Base-by-base conservation (phyloP, 2,888 invertebrate species). In the Machimus rusticus region DNA sequence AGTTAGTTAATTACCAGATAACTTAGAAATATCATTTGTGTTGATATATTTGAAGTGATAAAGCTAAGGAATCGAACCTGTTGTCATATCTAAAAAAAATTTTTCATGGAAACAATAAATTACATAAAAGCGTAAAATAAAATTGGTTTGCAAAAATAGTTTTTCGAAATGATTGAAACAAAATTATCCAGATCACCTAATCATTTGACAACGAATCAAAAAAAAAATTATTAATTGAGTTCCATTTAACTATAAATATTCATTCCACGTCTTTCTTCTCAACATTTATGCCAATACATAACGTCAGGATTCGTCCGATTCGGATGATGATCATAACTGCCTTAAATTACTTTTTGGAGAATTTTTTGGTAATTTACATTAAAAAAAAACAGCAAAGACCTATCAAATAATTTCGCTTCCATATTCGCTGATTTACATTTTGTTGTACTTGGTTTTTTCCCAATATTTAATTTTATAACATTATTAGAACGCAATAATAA, bases 291-390 rank as follows among this genome's bases (percentile, higher is more conserved):
- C 66, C 16, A 86, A 78, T 37, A 79, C 43, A 86, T 43, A 66
- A 23, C 46, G 39, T 31, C 87, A 87, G 87, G 92, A 92, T 89
- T 89, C 89, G 87, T 91, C 90, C 89, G 91, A 92, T 90, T 92
- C 92, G 91, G 93, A 93, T 91, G 93, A 93, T 91, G 93, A 94
- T 93, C 94, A 94, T 93, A 95, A 94, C 95, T 95, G 95, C 95
- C 94, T 95, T 93, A 95, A 94, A 94, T 95, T 95, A 93, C 94
- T 95, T 93, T 94, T 95, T 93, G 95, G 94, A 93, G 95, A 94
- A 92, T 93, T 95, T 91, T 93, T 95, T 94, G 95, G 95, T 95
- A 95, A 95, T 92, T 92, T 74, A 74, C 16, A n/a, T 74, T 74
- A 37, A 77, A 34, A 74, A 23, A 84, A 39, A 85, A 57, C 84